These are phyloP conservation scores for Scrobipalpa costella DNA, from an alignment of 2,888 invertebrate genomes.

Conservation along the genomic window DNA sequence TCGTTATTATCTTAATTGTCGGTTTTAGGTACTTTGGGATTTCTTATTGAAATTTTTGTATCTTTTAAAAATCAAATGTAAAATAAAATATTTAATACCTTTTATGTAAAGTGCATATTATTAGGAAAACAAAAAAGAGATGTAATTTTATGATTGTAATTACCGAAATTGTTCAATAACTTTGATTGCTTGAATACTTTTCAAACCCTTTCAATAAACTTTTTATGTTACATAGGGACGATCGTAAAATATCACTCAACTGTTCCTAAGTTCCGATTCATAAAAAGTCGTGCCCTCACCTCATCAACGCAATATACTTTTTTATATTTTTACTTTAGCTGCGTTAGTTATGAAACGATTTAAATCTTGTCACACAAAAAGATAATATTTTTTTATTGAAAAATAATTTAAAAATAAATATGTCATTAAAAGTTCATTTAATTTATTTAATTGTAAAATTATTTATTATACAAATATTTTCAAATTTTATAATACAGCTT, in stretches of 20 bases:
- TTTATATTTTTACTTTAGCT: not conserved
- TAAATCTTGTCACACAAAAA: too few relatives aligned
- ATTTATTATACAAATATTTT: too few relatives aligned
- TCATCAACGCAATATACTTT: not conserved
- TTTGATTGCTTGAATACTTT: not conserved
- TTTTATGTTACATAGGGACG: conserved; percentile 1
- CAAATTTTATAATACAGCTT: too few relatives aligned
- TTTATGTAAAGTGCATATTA: too few relatives aligned
- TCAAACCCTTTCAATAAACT: not conserved
- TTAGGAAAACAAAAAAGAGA: too few relatives aligned
- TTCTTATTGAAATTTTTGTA: not conserved
- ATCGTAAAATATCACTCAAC: not conserved
- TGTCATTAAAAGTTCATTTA: too few relatives aligned
- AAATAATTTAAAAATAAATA: too few relatives aligned
- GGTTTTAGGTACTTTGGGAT: not conserved
- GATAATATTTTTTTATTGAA: too few relatives aligned
- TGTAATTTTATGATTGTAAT: too few relatives aligned
- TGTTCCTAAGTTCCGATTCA: not conserved
- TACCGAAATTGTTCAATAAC: too few relatives aligned
- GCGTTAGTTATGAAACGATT: not conserved
- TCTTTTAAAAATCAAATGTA: not conserved
- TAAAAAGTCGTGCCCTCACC: conserved; percentile 6
- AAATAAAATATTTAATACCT: too few relatives aligned
- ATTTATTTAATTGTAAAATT: too few relatives aligned
- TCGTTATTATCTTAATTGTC: conserved; percentile 15